phyloP scores from a whole-genome alignment of 1,140 invertebrate species.

The Nasonia vitripennis region DNA sequence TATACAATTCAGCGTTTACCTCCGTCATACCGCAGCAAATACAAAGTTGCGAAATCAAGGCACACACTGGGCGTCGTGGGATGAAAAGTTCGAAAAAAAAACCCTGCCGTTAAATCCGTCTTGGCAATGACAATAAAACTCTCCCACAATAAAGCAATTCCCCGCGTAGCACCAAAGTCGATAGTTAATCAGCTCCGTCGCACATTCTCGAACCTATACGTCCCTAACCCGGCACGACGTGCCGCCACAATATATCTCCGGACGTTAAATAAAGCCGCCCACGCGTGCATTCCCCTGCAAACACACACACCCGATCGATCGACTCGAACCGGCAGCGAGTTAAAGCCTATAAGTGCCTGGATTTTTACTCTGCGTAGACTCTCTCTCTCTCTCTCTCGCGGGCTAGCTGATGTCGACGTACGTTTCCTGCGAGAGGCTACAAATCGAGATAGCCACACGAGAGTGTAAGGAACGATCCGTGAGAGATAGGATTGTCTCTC shows the following conservation, averaged over 20 bases:
- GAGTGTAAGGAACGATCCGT: constrained; percentile 16
- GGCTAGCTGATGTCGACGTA: not conserved
- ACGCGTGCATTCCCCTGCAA: not conserved
- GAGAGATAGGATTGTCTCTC: constrained; percentile 44
- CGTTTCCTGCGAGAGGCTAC: constrained; percentile 9
- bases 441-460: constrained; percentile 1
- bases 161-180: not conserved
- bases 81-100: not conserved
- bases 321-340: not conserved
- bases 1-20: not conserved
- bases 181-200: not conserved
- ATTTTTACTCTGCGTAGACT: not conserved
- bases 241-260: not conserved
- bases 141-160: not conserved
- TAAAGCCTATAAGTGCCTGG: not conserved
- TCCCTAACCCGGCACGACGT: not conserved
- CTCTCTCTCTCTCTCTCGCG: no score
- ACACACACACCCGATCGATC: not conserved
- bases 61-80: no score
- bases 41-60: no score
- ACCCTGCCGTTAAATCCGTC: not conserved
- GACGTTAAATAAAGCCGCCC: constrained; percentile 22
- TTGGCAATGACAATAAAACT: not conserved
- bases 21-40: no score
- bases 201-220: not conserved